These are phyloP conservation scores for Tetraneura akinire DNA, from an alignment of 1,140 invertebrate species.

Conservation along the genomic window DNA sequence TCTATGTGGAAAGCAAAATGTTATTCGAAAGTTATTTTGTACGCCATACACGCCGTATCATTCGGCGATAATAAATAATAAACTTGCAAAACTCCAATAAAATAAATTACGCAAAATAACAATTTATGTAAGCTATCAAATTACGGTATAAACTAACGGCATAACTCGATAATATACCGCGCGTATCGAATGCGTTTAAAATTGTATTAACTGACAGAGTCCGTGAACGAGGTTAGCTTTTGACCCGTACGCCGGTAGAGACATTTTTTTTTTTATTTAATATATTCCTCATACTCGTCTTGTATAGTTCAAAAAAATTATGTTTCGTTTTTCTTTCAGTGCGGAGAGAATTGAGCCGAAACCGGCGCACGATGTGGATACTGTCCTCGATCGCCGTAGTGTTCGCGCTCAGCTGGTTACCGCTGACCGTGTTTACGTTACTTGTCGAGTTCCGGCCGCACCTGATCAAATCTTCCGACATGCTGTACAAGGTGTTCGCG, in stretches of 20 bases:
- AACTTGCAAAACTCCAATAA: slow-evolving; percentile 3
- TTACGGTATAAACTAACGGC: no score
- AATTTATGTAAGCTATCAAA: no score
- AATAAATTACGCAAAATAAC: neutral
- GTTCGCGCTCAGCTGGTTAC: slow-evolving; percentile 63
- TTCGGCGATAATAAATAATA: slow-evolving; percentile 3
- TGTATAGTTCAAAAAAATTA: no score
- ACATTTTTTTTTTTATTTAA: no score
- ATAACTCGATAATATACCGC: no score
- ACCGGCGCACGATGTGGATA: slow-evolving; percentile 61
- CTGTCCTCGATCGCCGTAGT: slow-evolving; percentile 59
- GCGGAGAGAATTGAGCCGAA: slow-evolving; percentile 60
- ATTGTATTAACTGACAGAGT: no score
- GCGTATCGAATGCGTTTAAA: no score
- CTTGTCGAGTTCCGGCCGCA: slow-evolving; percentile 58
- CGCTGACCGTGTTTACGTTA: slow-evolving; percentile 63
- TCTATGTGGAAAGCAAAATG: neutral
- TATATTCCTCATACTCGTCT: no score
- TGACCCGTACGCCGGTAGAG: no score
- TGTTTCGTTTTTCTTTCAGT: slow-evolving; percentile 52
- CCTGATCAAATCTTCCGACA: slow-evolving; percentile 54
- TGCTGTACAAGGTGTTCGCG: slow-evolving; percentile 62
- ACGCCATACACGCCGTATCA: neutral
- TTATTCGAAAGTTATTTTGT: neutral
- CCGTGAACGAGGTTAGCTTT: no score